Percentiles rank a stretch among this genome's conserved stretches.
Evolutionary conservation across 1,140 invertebrate genomes (phyloP).

Genomic region (Aphis craccivora): DNA sequence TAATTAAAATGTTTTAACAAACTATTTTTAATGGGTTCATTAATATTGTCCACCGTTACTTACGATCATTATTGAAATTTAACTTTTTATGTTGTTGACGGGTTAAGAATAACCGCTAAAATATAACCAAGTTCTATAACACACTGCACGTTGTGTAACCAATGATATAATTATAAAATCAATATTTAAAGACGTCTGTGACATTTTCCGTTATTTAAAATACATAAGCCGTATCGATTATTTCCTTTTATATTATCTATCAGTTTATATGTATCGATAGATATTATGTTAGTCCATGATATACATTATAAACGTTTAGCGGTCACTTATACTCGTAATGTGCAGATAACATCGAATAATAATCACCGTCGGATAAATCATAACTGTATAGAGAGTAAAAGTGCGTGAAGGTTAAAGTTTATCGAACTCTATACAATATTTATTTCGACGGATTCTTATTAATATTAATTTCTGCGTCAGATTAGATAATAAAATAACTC

Average conservation of each 20-base stretch:
- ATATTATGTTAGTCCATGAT: not conserved
- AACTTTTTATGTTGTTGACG: not conserved
- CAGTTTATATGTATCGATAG: not conserved
- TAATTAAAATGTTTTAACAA: not conserved
- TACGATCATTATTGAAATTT: not conserved
- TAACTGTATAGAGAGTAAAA: not conserved
- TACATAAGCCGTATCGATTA: not conserved
- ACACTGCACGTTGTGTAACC: not conserved
- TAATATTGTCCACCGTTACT: not conserved
- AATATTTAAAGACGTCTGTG: not conserved
- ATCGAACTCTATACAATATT: not conserved
- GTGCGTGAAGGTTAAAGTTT: slow-evolving; percentile 18
- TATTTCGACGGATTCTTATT: slow-evolving; percentile 16
- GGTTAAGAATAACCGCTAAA: not conserved
- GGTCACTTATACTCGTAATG: not conserved
- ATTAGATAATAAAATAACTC: slow-evolving; percentile 18
- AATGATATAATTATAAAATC: not conserved
- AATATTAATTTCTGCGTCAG: not conserved
- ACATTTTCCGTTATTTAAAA: not conserved
- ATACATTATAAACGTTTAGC: not conserved
- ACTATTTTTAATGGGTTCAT: not conserved
- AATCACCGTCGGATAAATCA: not conserved
- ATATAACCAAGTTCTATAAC: not conserved
- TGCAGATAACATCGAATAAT: not conserved
- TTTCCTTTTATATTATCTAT: not conserved